These are phyloP conservation scores for Coccyzus lansbergi DNA, from an alignment of 2,797 vertebrate genomes.

Conservation along the genomic window DNA sequence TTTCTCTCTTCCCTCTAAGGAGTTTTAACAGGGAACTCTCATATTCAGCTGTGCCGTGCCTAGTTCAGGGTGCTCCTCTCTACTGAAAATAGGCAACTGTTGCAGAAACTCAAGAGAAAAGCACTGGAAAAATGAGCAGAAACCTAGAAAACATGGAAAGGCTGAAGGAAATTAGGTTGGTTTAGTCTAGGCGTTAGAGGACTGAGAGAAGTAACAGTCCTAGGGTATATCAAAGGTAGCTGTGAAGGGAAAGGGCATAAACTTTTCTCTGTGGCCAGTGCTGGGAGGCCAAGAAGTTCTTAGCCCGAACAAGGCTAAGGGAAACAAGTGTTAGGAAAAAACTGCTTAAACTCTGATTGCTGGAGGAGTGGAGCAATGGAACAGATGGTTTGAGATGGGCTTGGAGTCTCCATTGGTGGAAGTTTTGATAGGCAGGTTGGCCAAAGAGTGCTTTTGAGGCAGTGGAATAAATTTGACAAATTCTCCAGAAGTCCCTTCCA, in stretches of 20 bases:
- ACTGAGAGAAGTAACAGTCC: neutral
- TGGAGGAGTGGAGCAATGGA: constrained; percentile 11
- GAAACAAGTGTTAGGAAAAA: constrained; percentile 31
- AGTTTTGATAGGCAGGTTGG: neutral
- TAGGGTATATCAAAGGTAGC: neutral
- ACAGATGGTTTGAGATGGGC: constrained; percentile 23
- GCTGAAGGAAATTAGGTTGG: neutral
- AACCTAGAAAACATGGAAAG: neutral
- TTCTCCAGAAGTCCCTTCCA: constrained; percentile 23
- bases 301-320: neutral
- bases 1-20: neutral
- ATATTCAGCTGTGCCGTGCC: neutral
- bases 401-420: neutral
- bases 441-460: neutral
- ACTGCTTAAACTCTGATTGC: neutral
- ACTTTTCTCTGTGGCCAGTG: neutral
- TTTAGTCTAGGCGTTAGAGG: neutral
- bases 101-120: neutral
- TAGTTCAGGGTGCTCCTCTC: neutral
- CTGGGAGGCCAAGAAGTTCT: constrained; percentile 15
- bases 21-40: neutral
- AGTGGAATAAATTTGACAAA: constrained; percentile 41
- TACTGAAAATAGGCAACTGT: neutral
- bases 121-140: neutral
- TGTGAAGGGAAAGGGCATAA: neutral